Evolutionary conservation across 2,888 invertebrate species (phyloP).

Genomic region (Cosmopolites sordidus): DNA sequence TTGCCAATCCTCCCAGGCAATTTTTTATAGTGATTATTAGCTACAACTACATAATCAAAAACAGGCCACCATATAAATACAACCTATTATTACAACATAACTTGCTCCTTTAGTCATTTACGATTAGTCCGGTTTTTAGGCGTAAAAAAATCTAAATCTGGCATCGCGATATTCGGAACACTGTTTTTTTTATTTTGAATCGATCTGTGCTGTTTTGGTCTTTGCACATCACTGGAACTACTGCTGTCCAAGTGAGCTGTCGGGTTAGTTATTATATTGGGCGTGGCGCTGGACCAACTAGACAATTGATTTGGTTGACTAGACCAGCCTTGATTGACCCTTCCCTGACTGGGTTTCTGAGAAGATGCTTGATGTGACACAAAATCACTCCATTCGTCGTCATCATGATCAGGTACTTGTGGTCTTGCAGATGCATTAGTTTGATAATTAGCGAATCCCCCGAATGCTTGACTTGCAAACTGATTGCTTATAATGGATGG

Average conservation of each 20-base stretch:
- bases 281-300: constrained; percentile 13
- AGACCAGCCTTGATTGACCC: constrained; percentile 4
- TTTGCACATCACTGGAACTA: constrained; percentile 23
- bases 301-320: constrained; percentile 15
- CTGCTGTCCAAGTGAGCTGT: constrained; percentile 32
- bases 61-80: constrained; percentile 1
- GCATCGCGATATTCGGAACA: constrained; percentile 51
- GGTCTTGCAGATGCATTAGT: constrained; percentile 3
- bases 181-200: constrained; percentile 28
- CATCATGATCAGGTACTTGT: constrained; percentile 19
- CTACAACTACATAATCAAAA: background rate
- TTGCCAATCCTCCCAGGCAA: too few relatives aligned
- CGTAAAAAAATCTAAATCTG: constrained; percentile 55
- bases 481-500: constrained; percentile 43
- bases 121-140: constrained; percentile 45
- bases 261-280: constrained; percentile 44
- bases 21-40: too few relatives aligned
- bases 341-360: constrained; percentile 15
- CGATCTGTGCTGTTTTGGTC: constrained; percentile 8
- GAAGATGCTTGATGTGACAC: constrained; percentile 49
- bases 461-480: constrained; percentile 33
- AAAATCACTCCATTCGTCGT: constrained; percentile 57
- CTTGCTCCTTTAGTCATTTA: constrained; percentile 49
- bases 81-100: constrained; percentile 43
- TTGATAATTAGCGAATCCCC: constrained; percentile 9